Evolutionary conservation across 2,113 vertebrate genomes (phyloP), one percentile per base, ranked within the genome.

Genomic region (Harpagus bidentatus): DNA sequence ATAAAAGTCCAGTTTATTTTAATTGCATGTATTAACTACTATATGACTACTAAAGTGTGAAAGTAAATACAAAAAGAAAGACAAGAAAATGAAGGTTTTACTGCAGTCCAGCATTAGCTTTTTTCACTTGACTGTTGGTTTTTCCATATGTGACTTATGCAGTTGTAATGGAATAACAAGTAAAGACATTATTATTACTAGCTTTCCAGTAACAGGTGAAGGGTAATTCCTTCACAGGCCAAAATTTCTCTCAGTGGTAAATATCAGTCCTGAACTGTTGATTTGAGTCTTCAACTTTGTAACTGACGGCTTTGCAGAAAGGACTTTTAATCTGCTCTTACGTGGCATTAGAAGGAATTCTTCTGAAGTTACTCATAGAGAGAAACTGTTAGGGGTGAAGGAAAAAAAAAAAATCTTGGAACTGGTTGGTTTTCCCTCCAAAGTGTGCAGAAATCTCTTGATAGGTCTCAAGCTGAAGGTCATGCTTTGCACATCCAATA

Each of bases 31-130:
- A n/a, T 53, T 65, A 74, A 81, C 65, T 48, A 12, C 22, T 48
- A 7, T 43, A 59, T 32, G 23, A 78, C 19, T 87, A 20, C 7
- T 67, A 15, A 86, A 47, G 18, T 43, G 4, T 34, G 61, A 80
- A 86, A 76, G 4, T 66, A 89, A 83, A 86, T 26, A 82, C 0
- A 5, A 47, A 55, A 82, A 70, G 19, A 67, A 11, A 76, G 38
- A 61, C 25, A 67, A 85, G 22, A 83, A 93, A 86, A 84, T 17
- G 3, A 69, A 55, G 10, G 8, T 88, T 85, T 71, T 79, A 26
- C 5, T 79, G 61, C 3, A 55, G 62, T 23, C 15, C 5, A 62
- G 2, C 2, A 2, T 55, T 40, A 47, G 6, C 0, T 69, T 47
- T 81, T 83, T 53, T 63, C 10, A 32, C 22, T 43, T 47, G 15